Conservation (phyloP, 1,140 invertebrate species). For the Drosophila nebulosa region DNA sequence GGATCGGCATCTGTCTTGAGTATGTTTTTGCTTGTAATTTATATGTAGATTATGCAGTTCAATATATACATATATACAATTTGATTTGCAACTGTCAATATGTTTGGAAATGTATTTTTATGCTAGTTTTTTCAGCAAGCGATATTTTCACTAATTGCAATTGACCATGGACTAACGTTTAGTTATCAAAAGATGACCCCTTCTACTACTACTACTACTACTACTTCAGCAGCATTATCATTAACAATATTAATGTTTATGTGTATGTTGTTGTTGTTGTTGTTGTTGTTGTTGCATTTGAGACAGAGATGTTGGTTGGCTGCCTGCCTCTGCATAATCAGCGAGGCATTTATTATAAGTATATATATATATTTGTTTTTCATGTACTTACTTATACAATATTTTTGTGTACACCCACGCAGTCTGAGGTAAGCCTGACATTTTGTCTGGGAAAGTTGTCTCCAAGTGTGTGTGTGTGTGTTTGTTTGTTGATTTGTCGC, state of each 20-base stretch:
- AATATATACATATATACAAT: conserved; percentile 60
- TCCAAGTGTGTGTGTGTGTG: background rate
- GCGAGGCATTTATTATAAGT: conserved; percentile 76
- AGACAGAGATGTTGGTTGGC: conserved; percentile 40
- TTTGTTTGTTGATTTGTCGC: conserved; percentile 70
- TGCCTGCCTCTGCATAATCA: conserved; percentile 69
- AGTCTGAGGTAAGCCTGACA: conserved; percentile 8
- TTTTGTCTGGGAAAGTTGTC: conserved; percentile 66
- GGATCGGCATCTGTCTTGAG: background rate
- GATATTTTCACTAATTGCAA: conserved; percentile 75
- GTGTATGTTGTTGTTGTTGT: no score
- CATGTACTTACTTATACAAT: conserved; percentile 35
- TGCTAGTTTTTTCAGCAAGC: conserved; percentile 32
- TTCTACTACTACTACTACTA: conserved; percentile 44
- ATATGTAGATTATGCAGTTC: conserved; percentile 62
- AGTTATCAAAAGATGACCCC: conserved; percentile 62
- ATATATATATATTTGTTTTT: conserved; percentile 56
- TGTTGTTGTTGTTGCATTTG: conserved; percentile 50
- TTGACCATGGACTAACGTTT: conserved; percentile 56
- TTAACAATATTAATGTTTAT: conserved; percentile 80
- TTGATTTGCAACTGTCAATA: conserved; percentile 74
- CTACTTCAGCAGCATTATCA: conserved; percentile 73
- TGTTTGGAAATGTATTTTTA: conserved; percentile 30
- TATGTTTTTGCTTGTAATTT: conserved; percentile 53
- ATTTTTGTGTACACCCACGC: conserved; percentile 55